A percentile compares a stretch with the other conserved stretches of the same genome.
These are phyloP conservation scores for Chrysogorgia sp. DNA, from an alignment of 92 coral and sea anemone genomes.

Conservation along the genomic window DNA sequence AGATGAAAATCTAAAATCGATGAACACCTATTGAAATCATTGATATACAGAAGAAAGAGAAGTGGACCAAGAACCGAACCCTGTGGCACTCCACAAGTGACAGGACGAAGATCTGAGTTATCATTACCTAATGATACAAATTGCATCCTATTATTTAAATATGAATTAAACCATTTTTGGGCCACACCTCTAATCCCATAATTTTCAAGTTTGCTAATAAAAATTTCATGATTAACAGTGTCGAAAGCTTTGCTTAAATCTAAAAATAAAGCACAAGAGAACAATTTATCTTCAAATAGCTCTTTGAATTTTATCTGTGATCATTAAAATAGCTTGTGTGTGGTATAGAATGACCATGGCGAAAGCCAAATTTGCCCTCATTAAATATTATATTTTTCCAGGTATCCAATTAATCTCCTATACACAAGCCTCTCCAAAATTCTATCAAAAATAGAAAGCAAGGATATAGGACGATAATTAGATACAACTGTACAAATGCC, in stretches of 20 bases:
- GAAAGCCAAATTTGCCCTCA: conserved; percentile 8
- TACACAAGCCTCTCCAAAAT: conserved; percentile 40
- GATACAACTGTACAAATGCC: neutral
- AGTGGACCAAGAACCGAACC: conserved; percentile 37
- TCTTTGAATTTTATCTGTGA: conserved; percentile 30
- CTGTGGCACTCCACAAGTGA: conserved; percentile 45
- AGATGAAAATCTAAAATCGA: conserved; percentile 27
- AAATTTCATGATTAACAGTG: conserved; percentile 36
- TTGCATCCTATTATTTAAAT: conserved; percentile 15
- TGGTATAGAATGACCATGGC: conserved; percentile 17
- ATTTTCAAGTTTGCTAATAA: conserved; percentile 2
- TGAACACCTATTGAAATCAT: conserved; percentile 14
- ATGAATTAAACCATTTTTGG: conserved; percentile 37
- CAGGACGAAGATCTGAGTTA: neutral
- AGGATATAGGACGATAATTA: conserved; percentile 47
- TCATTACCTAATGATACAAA: neutral
- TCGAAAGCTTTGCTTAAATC: conserved; percentile 52
- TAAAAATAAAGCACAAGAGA: conserved; percentile 42
- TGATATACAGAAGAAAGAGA: conserved; percentile 27
- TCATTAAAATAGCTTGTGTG: neutral
- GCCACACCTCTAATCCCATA: conserved; percentile 39
- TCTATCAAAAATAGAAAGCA: conserved; percentile 33
- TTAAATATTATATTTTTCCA: conserved; percentile 34
- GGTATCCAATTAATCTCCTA: conserved; percentile 12
- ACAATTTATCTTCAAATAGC: conserved; percentile 35